These are phyloP conservation scores for Heliconius aoede DNA, from an alignment of 2,888 invertebrate species.

Conservation along the genomic window DNA sequence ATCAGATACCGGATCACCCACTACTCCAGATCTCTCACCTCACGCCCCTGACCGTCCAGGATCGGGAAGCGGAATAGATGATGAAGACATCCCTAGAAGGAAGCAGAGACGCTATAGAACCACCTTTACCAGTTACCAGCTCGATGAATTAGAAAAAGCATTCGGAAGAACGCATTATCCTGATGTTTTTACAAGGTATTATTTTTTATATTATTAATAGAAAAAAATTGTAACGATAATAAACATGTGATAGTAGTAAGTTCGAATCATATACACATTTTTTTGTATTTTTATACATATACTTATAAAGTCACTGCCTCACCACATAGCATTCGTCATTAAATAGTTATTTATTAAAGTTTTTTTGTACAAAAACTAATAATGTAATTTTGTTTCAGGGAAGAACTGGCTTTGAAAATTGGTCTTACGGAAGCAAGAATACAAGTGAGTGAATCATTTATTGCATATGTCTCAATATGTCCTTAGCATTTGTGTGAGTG, in stretches of 20 bases:
- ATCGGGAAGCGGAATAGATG: conserved; percentile 78
- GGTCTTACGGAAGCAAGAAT: conserved; percentile 97
- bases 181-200: conserved; percentile 97
- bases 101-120: conserved; percentile 96
- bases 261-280: no score
- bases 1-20: conserved; percentile 71
- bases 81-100: conserved; percentile 92
- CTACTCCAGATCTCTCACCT: conserved; percentile 67
- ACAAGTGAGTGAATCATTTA: conserved; percentile 87
- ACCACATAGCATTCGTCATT: no score
- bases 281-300: no score
- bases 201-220: neutral
- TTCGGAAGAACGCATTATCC: conserved; percentile 99
- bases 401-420: conserved; percentile 96
- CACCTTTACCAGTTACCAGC: conserved; percentile 96
- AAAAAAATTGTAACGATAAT: no score
- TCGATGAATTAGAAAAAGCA: conserved; percentile 98
- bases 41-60: conserved; percentile 70
- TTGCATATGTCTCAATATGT: neutral
- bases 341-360: neutral
- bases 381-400: conserved; percentile 86
- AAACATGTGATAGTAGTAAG: no score
- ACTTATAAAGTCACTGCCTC: no score
- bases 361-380: neutral
- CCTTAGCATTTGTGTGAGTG: no score